Conservation (phyloP, 2,888 invertebrate genomes). For the Biston stratarius region DNA sequence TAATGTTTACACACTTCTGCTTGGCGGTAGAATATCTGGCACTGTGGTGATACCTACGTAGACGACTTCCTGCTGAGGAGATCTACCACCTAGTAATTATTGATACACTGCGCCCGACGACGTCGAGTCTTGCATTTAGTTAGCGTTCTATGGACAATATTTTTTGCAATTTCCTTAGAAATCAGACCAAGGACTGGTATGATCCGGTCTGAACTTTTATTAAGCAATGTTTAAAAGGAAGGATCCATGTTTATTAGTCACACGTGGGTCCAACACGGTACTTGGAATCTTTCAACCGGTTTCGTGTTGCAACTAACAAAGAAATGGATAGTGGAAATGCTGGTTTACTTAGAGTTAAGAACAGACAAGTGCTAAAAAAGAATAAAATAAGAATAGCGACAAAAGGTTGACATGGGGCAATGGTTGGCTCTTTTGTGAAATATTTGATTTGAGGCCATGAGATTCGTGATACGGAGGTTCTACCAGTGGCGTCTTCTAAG, state of each 20-base stretch:
- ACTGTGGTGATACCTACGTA: no score
- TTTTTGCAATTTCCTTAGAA: conserved; percentile 19
- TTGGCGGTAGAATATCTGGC: no score
- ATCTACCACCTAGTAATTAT: no score
- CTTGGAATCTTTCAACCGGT: conserved; percentile 9
- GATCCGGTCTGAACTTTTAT: conserved; percentile 2
- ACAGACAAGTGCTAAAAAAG: neutral
- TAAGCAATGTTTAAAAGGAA: conserved; percentile 14
- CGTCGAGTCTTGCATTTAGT: no score
- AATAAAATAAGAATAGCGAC: neutral
- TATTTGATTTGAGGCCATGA: neutral
- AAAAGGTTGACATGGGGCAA: neutral
- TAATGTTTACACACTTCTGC: no score
- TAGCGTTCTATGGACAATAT: no score
- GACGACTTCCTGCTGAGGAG: no score
- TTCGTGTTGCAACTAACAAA: conserved; percentile 14
- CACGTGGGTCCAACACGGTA: conserved; percentile 2
- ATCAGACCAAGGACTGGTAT: conserved; percentile 8
- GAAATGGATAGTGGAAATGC: conserved; percentile 15
- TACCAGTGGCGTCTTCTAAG: neutral
- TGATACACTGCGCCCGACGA: no score
- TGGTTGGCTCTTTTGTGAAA: neutral
- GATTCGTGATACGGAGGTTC: neutral
- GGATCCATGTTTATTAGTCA: conserved; percentile 9
- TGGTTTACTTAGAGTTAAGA: conserved; percentile 8